Conservation (phyloP, 1,140 invertebrate genomes). For the Drosophila tani region DNA sequence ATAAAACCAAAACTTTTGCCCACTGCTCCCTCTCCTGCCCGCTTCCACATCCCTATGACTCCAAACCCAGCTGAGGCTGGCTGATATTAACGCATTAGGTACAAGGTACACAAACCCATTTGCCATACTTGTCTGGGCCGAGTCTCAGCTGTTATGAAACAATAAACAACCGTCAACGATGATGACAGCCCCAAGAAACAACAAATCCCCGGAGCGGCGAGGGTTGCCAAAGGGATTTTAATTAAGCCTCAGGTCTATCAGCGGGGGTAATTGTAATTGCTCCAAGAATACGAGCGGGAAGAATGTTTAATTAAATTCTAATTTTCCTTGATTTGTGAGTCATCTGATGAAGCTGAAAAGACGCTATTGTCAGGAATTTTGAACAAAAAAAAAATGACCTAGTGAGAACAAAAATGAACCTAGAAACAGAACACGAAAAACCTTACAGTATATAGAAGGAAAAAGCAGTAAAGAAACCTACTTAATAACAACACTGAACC, state of each 20-base stretch:
- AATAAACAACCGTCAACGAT: slow-evolving; percentile 75
- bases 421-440: background rate
- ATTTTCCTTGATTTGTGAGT: slow-evolving; percentile 23
- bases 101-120: slow-evolving; percentile 82
- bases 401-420: slow-evolving; percentile 1
- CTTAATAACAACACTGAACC: background rate
- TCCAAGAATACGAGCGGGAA: background rate
- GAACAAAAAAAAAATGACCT: background rate
- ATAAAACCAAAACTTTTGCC: slow-evolving; percentile 65
- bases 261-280: slow-evolving; percentile 14
- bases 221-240: slow-evolving; percentile 42
- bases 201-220: slow-evolving; percentile 20
- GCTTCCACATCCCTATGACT: slow-evolving; percentile 5
- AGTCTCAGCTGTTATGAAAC: slow-evolving; percentile 80
- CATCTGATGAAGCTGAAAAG: background rate
- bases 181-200: slow-evolving; percentile 59
- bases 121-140: slow-evolving; percentile 66
- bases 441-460: background rate
- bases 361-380: background rate
- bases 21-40: slow-evolving; percentile 45
- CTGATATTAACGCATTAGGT: slow-evolving; percentile 81
- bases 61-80: slow-evolving; percentile 29
- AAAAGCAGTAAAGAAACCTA: background rate
- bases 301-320: slow-evolving; percentile 24
- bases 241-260: slow-evolving; percentile 18